A percentile compares a stretch with the other conserved stretches of the same genome.
These are phyloP conservation scores for Esox masquinongy DNA, from an alignment of 2,797 vertebrate species.

Conservation along the genomic window DNA sequence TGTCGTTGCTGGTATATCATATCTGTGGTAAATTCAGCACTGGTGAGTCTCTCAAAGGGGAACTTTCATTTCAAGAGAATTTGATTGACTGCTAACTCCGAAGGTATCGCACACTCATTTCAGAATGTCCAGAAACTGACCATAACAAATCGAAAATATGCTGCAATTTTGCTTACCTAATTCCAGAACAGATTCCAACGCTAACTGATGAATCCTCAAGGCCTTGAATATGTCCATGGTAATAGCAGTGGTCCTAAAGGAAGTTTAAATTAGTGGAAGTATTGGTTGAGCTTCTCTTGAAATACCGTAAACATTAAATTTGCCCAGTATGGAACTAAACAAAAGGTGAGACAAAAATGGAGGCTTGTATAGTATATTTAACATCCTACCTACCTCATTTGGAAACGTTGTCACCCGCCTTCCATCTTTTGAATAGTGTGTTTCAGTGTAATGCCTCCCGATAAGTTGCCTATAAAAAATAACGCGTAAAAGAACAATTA, in stretches of 20 bases:
- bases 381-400: slow-evolving; percentile 65
- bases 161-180: slow-evolving; percentile 72
- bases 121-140: neutral
- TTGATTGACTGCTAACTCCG: neutral
- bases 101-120: neutral
- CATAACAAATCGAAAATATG: slow-evolving; percentile 20
- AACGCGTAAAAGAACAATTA: neutral
- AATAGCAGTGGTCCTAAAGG: slow-evolving; percentile 86
- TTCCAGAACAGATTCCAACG: slow-evolving; percentile 82
- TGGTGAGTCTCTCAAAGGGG: neutral
- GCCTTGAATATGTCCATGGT: slow-evolving; percentile 83
- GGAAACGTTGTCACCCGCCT: slow-evolving; percentile 68
- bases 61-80: neutral
- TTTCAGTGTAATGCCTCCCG: slow-evolving; percentile 78
- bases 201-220: slow-evolving; percentile 78
- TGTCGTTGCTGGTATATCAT: neutral
- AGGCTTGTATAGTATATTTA: neutral
- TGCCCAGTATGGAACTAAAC: neutral
- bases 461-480: slow-evolving; percentile 77
- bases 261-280: neutral
- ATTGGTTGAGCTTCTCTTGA: neutral
- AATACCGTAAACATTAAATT: neutral
- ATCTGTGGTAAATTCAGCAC: neutral
- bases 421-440: slow-evolving; percentile 74
- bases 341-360: neutral